Conservation (phyloP, 2,888 invertebrate genomes). For the Agrochola macilenta region DNA sequence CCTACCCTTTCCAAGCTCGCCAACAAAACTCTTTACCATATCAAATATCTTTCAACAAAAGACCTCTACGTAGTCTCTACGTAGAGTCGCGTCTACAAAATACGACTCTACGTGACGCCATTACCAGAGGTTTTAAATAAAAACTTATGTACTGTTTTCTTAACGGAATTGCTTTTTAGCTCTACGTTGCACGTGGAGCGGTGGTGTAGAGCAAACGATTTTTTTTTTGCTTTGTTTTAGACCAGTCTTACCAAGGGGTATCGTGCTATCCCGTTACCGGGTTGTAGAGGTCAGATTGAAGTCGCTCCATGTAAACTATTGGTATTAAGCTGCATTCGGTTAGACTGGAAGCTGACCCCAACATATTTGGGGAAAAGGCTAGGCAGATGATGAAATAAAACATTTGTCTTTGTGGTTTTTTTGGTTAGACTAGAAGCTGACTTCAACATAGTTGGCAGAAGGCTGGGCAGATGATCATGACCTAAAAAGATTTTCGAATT, state of each 20-base stretch:
- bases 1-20: neutral
- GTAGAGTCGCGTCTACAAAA: slow-evolving; percentile 37
- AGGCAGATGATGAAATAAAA: neutral
- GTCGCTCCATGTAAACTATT: neutral
- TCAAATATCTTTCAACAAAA: slow-evolving; percentile 30
- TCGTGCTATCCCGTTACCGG: neutral
- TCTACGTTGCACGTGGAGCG: slow-evolving; percentile 4
- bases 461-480: too few species aligned
- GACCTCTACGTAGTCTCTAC: neutral
- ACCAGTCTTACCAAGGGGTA: too few species aligned
- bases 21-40: slow-evolving; percentile 5
- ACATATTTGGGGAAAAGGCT: neutral
- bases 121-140: slow-evolving; percentile 38
- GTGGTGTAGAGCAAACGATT: neutral
- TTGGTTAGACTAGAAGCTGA: too few species aligned
- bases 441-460: too few species aligned
- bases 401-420: too few species aligned
- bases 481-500: too few species aligned
- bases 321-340: neutral
- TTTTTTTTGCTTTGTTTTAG: neutral
- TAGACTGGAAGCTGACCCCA: neutral
- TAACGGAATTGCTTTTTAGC: slow-evolving; percentile 40
- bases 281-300: neutral
- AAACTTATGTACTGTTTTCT: slow-evolving; percentile 39
- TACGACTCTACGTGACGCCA: slow-evolving; percentile 44